Evolutionary conservation across 2,888 invertebrate genomes (phyloP).

Genomic region (Cheilosia soror): DNA sequence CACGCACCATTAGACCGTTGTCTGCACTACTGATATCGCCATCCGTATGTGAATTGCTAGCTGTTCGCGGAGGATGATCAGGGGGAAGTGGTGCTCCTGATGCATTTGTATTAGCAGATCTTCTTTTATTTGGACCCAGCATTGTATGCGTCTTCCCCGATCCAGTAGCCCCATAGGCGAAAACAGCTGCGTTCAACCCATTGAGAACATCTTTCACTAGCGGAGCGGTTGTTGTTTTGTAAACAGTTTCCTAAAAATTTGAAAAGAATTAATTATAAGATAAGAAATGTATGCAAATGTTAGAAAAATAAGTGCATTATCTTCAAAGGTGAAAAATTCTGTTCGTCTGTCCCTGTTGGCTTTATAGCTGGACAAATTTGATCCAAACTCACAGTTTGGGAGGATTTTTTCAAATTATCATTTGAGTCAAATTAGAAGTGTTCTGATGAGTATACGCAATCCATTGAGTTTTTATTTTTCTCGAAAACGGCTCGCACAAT

Average conservation of each 20-base stretch:
- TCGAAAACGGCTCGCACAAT: no score
- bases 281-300: neutral
- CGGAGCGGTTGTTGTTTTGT: slow-evolving; percentile 92
- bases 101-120: slow-evolving; percentile 77
- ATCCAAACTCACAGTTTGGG: no score
- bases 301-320: neutral
- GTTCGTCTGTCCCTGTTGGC: no score
- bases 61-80: slow-evolving; percentile 75
- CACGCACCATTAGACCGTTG: slow-evolving; percentile 83
- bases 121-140: slow-evolving; percentile 83
- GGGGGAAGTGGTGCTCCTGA: slow-evolving; percentile 68
- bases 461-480: no score
- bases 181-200: slow-evolving; percentile 97
- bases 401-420: no score
- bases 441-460: no score
- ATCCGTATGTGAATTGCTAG: slow-evolving; percentile 47
- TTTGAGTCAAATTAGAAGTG: no score
- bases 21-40: slow-evolving; percentile 79
- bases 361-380: no score
- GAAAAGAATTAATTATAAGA: neutral
- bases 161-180: slow-evolving; percentile 89
- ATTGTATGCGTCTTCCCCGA: slow-evolving; percentile 84
- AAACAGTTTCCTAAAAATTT: slow-evolving; percentile 88
- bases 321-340: no score
- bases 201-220: slow-evolving; percentile 93